Conservation (phyloP, 2,888 invertebrate genomes). For the Brachyptera putata region DNA sequence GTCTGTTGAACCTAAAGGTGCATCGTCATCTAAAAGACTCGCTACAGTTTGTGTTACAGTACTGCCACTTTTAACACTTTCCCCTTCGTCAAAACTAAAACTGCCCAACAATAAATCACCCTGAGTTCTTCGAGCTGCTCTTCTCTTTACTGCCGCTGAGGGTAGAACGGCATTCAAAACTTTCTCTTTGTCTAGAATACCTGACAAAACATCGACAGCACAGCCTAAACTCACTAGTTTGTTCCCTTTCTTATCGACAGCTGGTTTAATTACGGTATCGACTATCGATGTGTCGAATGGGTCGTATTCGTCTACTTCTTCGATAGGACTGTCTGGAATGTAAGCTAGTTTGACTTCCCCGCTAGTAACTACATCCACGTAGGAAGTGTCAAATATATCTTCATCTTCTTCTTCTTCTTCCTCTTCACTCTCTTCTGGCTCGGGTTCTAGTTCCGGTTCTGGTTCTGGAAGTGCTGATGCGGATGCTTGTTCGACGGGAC, state of each 20-base stretch:
- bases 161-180: constrained; percentile 17
- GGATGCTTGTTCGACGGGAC: background rate
- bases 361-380: constrained; percentile 78
- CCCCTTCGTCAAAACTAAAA: constrained; percentile 28
- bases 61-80: constrained; percentile 48
- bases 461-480: background rate
- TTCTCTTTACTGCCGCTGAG: background rate
- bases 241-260: constrained; percentile 63
- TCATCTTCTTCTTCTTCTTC: constrained; percentile 70
- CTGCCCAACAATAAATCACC: constrained; percentile 26
- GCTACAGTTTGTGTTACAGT: constrained; percentile 41
- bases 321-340: constrained; percentile 80
- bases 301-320: constrained; percentile 62
- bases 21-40: constrained; percentile 71
- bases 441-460: constrained; percentile 13
- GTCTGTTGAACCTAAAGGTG: constrained; percentile 44
- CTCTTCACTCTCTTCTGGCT: constrained; percentile 47
- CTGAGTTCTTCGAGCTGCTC: constrained; percentile 32
- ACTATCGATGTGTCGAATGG: constrained; percentile 88
- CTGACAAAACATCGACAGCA: constrained; percentile 83
- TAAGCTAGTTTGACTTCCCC: constrained; percentile 82
- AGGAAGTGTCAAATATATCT: constrained; percentile 85
- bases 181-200: constrained; percentile 42
- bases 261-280: constrained; percentile 74
- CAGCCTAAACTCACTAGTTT: constrained; percentile 70